These are phyloP conservation scores for Rhynchotus rufescens DNA, from an alignment of 2,797 vertebrate genomes.

Conservation along the genomic window DNA sequence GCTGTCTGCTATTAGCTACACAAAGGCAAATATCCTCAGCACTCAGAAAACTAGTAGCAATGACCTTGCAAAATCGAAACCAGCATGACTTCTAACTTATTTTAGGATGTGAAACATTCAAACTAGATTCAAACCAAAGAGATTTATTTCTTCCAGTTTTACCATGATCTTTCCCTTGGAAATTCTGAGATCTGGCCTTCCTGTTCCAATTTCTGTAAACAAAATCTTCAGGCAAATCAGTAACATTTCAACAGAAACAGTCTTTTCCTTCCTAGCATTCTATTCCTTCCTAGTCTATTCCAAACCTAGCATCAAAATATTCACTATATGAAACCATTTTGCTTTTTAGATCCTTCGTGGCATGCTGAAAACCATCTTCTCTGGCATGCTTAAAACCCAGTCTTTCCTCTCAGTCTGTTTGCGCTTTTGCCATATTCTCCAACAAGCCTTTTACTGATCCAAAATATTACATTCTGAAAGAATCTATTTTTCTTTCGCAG, in stretches of 20 bases:
- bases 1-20: background rate
- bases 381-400: background rate
- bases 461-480: background rate
- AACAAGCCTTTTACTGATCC: background rate
- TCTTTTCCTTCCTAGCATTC: background rate
- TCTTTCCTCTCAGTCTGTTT: background rate
- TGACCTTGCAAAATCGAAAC: background rate
- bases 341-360: background rate
- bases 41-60: background rate
- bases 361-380: background rate
- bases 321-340: background rate
- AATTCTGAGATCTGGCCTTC: background rate
- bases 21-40: background rate
- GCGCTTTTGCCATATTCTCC: background rate
- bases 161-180: background rate
- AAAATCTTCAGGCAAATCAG: background rate
- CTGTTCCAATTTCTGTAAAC: background rate
- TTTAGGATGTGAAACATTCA: background rate
- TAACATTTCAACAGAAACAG: background rate
- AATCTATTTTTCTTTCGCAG: background rate
- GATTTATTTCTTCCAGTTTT: background rate
- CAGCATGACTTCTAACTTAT: background rate
- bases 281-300: background rate
- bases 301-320: background rate
- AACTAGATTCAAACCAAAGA: background rate